Percentiles rank a stretch among this genome's conserved stretches.
phyloP scores from a whole-genome alignment of 2,113 vertebrate species.

The Heterotis niloticus region DNA sequence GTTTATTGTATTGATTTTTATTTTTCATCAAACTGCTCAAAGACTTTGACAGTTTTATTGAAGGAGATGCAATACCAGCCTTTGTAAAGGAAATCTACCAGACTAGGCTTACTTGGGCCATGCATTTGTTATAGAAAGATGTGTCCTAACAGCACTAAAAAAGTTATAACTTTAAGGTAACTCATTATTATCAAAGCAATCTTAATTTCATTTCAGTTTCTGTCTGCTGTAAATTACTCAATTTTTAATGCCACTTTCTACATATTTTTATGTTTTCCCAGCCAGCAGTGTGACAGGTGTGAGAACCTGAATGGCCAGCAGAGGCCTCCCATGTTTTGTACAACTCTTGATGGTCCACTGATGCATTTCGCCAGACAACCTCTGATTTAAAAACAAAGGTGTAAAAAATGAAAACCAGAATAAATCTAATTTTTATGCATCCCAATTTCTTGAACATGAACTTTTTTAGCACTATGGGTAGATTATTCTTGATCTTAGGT shows the following conservation, averaged over 20 bases:
- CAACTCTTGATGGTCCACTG: constrained; percentile 30
- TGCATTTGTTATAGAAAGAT: constrained; percentile 10
- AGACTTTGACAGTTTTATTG: constrained; percentile 70
- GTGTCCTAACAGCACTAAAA: constrained; percentile 26
- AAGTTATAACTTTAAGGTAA: background rate
- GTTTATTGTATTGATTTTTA: constrained; percentile 74
- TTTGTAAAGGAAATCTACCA: constrained; percentile 28
- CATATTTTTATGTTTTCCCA: constrained; percentile 40
- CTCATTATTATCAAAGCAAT: background rate
- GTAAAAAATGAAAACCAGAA: no score
- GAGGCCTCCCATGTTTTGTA: constrained; percentile 94
- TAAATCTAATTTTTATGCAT: no score
- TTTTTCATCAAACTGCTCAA: constrained; percentile 62
- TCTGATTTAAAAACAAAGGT: constrained; percentile 26
- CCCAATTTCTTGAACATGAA: no score
- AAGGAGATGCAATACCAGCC: constrained; percentile 43
- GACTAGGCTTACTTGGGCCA: constrained; percentile 47
- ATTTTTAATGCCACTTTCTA: constrained; percentile 26
- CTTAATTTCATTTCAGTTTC: no score
- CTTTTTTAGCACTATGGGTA: no score
- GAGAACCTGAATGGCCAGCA: constrained; percentile 72
- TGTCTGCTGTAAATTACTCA: no score
- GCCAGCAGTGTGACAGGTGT: constrained; percentile 51
- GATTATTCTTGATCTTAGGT: no score
- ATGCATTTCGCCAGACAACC: constrained; percentile 22